phyloP scores from a whole-genome alignment of 92 coral and sea anemone species.

The Blastomussa wellsi region DNA sequence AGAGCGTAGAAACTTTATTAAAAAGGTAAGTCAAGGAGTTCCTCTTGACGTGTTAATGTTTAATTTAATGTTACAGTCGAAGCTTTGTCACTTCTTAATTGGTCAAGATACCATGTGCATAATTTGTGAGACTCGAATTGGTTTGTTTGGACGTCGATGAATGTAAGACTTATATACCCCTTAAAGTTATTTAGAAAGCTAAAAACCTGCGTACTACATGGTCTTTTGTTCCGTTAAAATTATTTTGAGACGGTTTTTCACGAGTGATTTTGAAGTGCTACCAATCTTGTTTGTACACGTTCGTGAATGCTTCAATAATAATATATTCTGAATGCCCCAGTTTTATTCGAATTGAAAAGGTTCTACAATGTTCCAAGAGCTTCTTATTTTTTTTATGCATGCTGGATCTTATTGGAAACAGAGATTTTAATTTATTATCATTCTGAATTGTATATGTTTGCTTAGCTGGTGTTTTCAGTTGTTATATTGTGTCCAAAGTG shows the following conservation, averaged over 20 bases:
- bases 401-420: background rate
- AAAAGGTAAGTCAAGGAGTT: constrained; percentile 55
- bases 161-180: background rate
- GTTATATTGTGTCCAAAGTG: background rate
- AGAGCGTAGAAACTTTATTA: constrained; percentile 72
- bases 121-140: too few species aligned
- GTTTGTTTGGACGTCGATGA: background rate
- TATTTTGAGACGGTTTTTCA: background rate
- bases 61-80: background rate
- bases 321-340: background rate
- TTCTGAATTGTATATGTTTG: background rate
- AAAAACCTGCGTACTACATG: too few species aligned
- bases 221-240: too few species aligned
- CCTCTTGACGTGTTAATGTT: background rate
- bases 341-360: background rate
- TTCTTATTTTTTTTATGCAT: background rate
- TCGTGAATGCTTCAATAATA: background rate
- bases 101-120: background rate
- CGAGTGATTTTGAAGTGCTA: background rate
- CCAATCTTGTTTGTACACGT: background rate
- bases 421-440: background rate
- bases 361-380: background rate
- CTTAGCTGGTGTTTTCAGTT: constrained; percentile 9
- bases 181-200: too few species aligned
- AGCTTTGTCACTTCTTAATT: background rate